Evolutionary conservation across 2,888 invertebrate species (phyloP).

Genomic region (Exocentrus adspersus): DNA sequence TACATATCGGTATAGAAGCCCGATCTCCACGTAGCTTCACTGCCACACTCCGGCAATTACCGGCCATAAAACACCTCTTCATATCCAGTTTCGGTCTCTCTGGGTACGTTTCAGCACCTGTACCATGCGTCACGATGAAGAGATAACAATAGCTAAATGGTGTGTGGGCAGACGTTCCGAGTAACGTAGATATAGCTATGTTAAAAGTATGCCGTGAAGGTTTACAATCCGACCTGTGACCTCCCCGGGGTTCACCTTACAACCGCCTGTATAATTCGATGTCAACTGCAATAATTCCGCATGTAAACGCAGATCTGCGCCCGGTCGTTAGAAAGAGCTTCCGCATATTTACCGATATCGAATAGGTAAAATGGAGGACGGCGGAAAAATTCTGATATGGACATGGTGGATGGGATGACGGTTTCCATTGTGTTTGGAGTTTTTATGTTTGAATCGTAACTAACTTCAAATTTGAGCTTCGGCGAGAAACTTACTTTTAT

Average conservation of each 20-base stretch:
- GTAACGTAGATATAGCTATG: slow-evolving; percentile 25
- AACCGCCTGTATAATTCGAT: slow-evolving; percentile 42
- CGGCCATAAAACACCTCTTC: slow-evolving; percentile 17
- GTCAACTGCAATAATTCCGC: slow-evolving; percentile 28
- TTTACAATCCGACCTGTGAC: slow-evolving; percentile 41
- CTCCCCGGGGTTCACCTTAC: slow-evolving; percentile 38
- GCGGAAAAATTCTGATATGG: slow-evolving; percentile 1
- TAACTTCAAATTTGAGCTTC: no score
- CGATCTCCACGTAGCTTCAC: not conserved
- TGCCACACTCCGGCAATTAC: not conserved
- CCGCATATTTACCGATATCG: slow-evolving; percentile 5
- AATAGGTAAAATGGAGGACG: not conserved
- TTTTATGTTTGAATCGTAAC: no score
- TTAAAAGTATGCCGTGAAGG: slow-evolving; percentile 45
- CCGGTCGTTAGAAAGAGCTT: slow-evolving; percentile 1
- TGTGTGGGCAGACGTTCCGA: slow-evolving; percentile 31
- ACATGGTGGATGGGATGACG: not conserved
- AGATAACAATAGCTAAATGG: slow-evolving; percentile 29
- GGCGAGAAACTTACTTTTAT: no score
- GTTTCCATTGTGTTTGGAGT: not conserved
- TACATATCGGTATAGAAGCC: not conserved
- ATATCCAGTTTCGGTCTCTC: slow-evolving; percentile 8
- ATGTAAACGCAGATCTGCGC: slow-evolving; percentile 11
- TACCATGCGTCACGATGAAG: slow-evolving; percentile 23
- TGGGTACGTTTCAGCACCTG: slow-evolving; percentile 20